Conservation (phyloP, 37 sponge, comb jelly and placozoan species). For the Cladorhizidae sp. region DNA sequence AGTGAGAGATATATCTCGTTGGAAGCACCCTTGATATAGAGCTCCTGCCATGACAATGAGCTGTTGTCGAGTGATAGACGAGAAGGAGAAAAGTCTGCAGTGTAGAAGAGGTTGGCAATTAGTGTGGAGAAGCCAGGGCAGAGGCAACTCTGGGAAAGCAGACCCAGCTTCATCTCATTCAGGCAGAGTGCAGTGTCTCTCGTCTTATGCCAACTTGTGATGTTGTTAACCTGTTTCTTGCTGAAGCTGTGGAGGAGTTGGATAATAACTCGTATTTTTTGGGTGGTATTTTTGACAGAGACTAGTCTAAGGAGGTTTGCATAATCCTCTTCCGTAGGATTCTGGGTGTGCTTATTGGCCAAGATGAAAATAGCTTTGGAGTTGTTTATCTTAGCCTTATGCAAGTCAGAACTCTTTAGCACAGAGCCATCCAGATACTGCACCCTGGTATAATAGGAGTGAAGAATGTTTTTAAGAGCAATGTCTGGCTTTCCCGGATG, state of each 20-base stretch:
- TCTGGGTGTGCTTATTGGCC: constrained; percentile 39
- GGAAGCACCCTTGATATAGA: constrained; percentile 61
- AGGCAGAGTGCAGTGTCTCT: constrained; percentile 70
- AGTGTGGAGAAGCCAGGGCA: constrained; percentile 89
- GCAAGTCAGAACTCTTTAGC: constrained; percentile 52
- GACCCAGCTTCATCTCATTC: constrained; percentile 75
- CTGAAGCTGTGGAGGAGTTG: constrained; percentile 62
- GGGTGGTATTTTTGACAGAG: constrained; percentile 75
- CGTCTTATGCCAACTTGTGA: constrained; percentile 44
- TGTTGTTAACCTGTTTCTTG: constrained; percentile 27
- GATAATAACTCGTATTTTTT: constrained; percentile 57
- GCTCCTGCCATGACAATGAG: constrained; percentile 23
- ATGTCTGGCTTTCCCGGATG: constrained; percentile 44
- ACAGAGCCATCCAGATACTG: constrained; percentile 63
- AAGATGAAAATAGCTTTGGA: constrained; percentile 68
- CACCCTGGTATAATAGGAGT: constrained; percentile 58
- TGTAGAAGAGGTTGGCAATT: constrained; percentile 72
- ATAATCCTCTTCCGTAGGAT: constrained; percentile 62
- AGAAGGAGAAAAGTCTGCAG: constrained; percentile 12
- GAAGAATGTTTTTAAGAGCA: constrained; percentile 46
- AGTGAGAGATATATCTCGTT: constrained; percentile 68
- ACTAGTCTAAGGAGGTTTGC: constrained; percentile 69
- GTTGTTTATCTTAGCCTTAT: constrained; percentile 33
- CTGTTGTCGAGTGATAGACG: background rate
- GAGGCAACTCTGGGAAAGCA: constrained; percentile 75